Conservation (phyloP, 2,113 vertebrate genomes). For the Rhadina sibilatrix region DNA sequence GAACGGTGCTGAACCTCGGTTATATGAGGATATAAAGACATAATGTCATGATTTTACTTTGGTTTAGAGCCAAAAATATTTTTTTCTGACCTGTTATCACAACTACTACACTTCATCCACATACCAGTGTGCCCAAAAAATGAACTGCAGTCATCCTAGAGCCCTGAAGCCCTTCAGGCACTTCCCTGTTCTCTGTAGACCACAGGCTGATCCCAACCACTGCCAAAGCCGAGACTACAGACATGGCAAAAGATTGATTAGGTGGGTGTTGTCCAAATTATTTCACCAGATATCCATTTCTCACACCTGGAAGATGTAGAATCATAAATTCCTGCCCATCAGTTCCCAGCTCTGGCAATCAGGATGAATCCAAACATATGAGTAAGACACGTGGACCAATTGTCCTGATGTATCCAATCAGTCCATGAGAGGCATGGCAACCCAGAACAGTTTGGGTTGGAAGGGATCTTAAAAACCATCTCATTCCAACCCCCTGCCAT, state of each 20-base stretch:
- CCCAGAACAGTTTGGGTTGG: not conserved
- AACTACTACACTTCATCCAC: not conserved
- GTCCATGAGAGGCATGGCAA: not conserved
- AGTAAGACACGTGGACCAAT: not conserved
- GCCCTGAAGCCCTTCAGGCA: not conserved
- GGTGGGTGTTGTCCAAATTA: not conserved
- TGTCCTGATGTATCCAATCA: not conserved
- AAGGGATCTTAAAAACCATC: not conserved
- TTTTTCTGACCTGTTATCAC: not conserved
- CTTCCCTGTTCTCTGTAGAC: not conserved
- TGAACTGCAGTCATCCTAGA: not conserved
- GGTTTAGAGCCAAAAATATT: not conserved
- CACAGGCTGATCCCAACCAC: not conserved
- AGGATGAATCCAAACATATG: not conserved
- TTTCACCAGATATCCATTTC: not conserved
- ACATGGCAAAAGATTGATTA: not conserved
- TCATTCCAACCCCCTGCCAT: no score
- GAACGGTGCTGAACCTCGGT: not conserved
- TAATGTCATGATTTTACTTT: not conserved
- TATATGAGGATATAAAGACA: not conserved
- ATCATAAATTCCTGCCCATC: not conserved
- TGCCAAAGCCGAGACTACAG: not conserved
- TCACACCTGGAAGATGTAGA: not conserved
- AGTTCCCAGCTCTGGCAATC: not conserved
- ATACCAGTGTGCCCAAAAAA: not conserved